phyloP scores from a whole-genome alignment of 37 sponge, comb jelly and placozoan species.

The Aphrocallistes beatrix region DNA sequence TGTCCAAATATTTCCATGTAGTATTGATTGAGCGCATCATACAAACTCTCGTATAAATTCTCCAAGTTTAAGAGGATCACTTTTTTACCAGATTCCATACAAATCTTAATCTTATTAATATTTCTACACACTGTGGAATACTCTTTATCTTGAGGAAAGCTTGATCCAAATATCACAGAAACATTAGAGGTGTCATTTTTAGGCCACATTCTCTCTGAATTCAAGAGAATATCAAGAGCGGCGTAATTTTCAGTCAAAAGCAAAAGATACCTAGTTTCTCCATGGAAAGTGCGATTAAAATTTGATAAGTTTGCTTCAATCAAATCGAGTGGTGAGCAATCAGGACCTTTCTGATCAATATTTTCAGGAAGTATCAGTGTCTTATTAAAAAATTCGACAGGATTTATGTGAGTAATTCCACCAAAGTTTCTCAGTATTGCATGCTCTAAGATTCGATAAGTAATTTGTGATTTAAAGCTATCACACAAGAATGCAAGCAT shows the following conservation, averaged over 20 bases:
- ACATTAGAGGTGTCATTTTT: slow-evolving; percentile 23
- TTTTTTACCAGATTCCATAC: slow-evolving; percentile 81
- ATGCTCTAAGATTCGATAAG: background rate
- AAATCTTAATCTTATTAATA: slow-evolving; percentile 87
- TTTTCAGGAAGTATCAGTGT: background rate
- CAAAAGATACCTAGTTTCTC: slow-evolving; percentile 81
- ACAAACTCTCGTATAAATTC: slow-evolving; percentile 88
- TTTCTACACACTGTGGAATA: slow-evolving; percentile 88
- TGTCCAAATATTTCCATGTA: slow-evolving; percentile 43
- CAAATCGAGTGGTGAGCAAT: background rate
- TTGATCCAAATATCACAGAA: slow-evolving; percentile 77
- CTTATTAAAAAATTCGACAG: background rate
- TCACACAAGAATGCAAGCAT: slow-evolving; percentile 1
- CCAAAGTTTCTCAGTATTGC: background rate
- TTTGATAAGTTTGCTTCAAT: background rate
- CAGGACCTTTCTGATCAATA: background rate
- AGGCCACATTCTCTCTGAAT: slow-evolving; percentile 21
- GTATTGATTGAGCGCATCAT: slow-evolving; percentile 91
- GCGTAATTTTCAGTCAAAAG: slow-evolving; percentile 84
- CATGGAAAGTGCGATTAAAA: background rate
- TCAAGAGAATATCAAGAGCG: slow-evolving; percentile 62
- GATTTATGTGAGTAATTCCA: background rate
- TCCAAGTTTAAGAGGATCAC: slow-evolving; percentile 86
- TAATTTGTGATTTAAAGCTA: background rate
- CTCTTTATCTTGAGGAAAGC: slow-evolving; percentile 82